Percentiles rank a stretch among this genome's conserved stretches.
phyloP scores from a whole-genome alignment of 1,140 invertebrate species.

The Saxidomus purpurata region DNA sequence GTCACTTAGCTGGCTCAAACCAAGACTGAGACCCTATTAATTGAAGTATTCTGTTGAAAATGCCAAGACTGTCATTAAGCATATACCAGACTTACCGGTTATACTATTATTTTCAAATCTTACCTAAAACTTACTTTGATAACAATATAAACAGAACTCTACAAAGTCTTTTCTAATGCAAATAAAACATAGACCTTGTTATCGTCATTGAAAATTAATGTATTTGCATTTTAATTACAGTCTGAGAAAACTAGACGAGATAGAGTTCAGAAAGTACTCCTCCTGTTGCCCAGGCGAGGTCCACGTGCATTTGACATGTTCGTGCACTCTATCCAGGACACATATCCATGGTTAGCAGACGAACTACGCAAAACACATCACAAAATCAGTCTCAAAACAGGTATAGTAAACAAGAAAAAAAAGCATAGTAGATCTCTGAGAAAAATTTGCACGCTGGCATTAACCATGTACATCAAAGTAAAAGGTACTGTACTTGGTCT shows the following conservation, averaged over 20 bases:
- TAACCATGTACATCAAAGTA: too few relatives aligned
- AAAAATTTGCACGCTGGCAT: too few relatives aligned
- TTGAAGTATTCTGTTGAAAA: too few relatives aligned
- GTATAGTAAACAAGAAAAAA: slow-evolving; percentile 10
- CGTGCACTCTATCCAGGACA: slow-evolving; percentile 24
- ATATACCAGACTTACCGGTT: too few relatives aligned
- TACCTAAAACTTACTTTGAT: too few relatives aligned
- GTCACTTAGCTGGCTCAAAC: too few relatives aligned
- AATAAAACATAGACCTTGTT: not conserved
- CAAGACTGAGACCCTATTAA: too few relatives aligned
- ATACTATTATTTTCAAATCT: too few relatives aligned
- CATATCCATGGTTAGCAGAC: slow-evolving; percentile 51
- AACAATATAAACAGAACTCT: not conserved
- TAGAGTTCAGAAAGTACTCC: slow-evolving; percentile 43
- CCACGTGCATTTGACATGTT: slow-evolving; percentile 62
- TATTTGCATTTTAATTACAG: slow-evolving; percentile 25
- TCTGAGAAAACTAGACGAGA: slow-evolving; percentile 32
- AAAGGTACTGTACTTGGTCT: too few relatives aligned
- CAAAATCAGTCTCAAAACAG: slow-evolving; percentile 41
- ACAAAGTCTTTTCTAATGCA: not conserved
- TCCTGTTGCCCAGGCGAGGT: slow-evolving; percentile 26
- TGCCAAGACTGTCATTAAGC: too few relatives aligned
- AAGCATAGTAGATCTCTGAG: too few relatives aligned
- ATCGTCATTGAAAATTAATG: not conserved
- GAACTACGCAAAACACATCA: slow-evolving; percentile 51